Evolutionary conservation across 2,888 invertebrate genomes (phyloP).

Genomic region (Tipula unca): DNA sequence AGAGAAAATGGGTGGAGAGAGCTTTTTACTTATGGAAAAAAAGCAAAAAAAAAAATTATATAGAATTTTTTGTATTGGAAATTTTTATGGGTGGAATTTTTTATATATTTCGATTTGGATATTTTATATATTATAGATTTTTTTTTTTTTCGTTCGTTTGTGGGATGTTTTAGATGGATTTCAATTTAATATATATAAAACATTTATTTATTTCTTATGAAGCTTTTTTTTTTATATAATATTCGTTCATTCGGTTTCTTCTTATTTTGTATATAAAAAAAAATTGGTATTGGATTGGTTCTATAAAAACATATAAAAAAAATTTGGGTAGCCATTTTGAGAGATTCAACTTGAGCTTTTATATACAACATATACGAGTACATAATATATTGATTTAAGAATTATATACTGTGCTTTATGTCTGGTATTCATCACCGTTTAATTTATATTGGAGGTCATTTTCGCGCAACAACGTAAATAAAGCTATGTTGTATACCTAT

Average conservation of each 20-base stretch:
- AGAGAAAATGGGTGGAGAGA: slow-evolving; percentile 18
- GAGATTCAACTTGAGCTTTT: not conserved
- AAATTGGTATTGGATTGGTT: slow-evolving; percentile 15
- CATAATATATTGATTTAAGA: not conserved
- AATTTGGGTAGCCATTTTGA: slow-evolving; percentile 17
- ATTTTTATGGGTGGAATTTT: slow-evolving; percentile 18
- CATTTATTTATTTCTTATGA: not conserved
- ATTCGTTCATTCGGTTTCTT: not conserved
- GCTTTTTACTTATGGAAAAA: not conserved
- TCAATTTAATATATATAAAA: not conserved
- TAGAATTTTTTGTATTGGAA: slow-evolving; percentile 17
- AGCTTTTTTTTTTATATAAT: not conserved
- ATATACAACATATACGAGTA: no score
- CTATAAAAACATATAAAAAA: not conserved
- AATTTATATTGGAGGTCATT: not conserved
- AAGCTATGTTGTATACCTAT: not conserved
- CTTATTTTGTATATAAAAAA: not conserved
- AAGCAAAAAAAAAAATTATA: not conserved
- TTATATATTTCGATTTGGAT: slow-evolving; percentile 10
- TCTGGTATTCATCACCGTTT: not conserved
- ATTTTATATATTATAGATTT: slow-evolving; percentile 16
- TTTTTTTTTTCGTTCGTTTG: not conserved
- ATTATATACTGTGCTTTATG: not conserved
- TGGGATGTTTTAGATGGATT: slow-evolving; percentile 18
- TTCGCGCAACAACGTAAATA: not conserved